phyloP scores from a whole-genome alignment of 2,888 invertebrate genomes.

The Agrochola lychnidis region DNA sequence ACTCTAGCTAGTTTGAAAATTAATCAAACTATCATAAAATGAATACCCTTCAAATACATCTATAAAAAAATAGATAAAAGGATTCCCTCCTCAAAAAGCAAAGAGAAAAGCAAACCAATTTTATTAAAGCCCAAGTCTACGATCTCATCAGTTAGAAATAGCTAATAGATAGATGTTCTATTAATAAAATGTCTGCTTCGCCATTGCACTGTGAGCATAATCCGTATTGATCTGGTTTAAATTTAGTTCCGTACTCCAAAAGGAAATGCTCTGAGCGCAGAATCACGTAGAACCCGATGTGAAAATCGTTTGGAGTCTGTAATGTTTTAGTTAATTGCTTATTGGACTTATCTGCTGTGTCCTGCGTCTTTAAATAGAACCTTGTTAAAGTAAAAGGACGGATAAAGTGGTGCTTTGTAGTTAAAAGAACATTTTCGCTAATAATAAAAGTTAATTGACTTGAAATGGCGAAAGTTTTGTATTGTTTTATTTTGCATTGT shows the following conservation, averaged over 20 bases:
- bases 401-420: constrained; percentile 37
- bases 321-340: constrained; percentile 63
- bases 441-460: constrained; percentile 50
- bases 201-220: constrained; percentile 75
- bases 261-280: constrained; percentile 61
- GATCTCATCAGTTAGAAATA: constrained; percentile 54
- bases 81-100: background rate
- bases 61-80: background rate
- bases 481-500: constrained; percentile 19
- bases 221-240: constrained; percentile 87
- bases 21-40: constrained; percentile 9
- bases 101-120: constrained; percentile 8
- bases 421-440: constrained; percentile 42
- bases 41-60: constrained; percentile 7
- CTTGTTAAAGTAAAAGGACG: constrained; percentile 38
- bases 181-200: constrained; percentile 84
- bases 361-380: constrained; percentile 37
- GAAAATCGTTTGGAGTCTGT: constrained; percentile 57
- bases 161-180: constrained; percentile 76
- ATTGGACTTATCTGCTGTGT: constrained; percentile 60
- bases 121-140: constrained; percentile 30
- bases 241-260: constrained; percentile 75
- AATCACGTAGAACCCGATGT: constrained; percentile 55
- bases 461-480: constrained; percentile 34
- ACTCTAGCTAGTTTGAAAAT: background rate